Evolutionary conservation across 2,888 invertebrate species (phyloP).

Genomic region (Epiperipatus broadwayi): DNA sequence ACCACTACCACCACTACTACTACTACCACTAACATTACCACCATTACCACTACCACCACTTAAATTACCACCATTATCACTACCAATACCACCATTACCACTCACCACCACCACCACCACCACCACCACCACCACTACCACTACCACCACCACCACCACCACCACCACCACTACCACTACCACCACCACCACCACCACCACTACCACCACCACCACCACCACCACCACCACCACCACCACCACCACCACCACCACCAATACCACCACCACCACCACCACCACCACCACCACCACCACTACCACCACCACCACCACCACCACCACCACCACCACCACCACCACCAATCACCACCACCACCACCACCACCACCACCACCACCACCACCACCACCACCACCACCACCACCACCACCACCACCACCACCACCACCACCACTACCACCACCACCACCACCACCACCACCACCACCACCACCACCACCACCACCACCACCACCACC

Average conservation of each 20-base stretch:
- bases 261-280: conserved; percentile 3
- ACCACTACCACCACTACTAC: no score
- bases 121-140: conserved; percentile 3
- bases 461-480: conserved; percentile 3
- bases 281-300: conserved; percentile 3
- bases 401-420: background rate
- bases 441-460: conserved; percentile 3
- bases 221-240: background rate
- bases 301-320: conserved; percentile 3
- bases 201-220: conserved; percentile 3
- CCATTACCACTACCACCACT: no score
- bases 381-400: conserved; percentile 3
- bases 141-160: conserved; percentile 3
- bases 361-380: conserved; percentile 3
- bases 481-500: conserved; percentile 3
- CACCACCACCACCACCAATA: background rate
- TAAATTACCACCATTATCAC: no score
- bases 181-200: conserved; percentile 3
- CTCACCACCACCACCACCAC: no score
- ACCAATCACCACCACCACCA: conserved; percentile 3
- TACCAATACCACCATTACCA: no score
- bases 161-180: conserved; percentile 3
- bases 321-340: conserved; percentile 3
- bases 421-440: conserved; percentile 3
- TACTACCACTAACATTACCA: no score